A percentile compares a stretch with the other conserved stretches of the same genome.
These are phyloP conservation scores for Pediacus dermestoides DNA, from an alignment of 2,888 invertebrate species.

Conservation along the genomic window DNA sequence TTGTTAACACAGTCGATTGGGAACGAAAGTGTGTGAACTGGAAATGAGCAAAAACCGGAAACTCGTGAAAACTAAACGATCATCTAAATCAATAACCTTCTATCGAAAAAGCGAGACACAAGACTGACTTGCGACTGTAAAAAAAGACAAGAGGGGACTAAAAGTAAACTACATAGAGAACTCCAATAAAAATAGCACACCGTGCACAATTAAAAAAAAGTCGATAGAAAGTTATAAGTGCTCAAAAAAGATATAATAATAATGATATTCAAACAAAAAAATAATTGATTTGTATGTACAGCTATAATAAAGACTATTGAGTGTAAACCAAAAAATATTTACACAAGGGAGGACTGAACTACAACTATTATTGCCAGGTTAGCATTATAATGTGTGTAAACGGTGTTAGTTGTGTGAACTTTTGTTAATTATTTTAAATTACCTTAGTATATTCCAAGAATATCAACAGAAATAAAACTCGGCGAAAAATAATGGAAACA, in stretches of 20 bases:
- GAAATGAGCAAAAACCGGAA: no score
- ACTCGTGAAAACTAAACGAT: conserved; percentile 31
- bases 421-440: no score
- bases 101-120: conserved; percentile 42
- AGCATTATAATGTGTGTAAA: conserved; percentile 16
- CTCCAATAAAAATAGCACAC: conserved; percentile 30
- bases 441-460: no score
- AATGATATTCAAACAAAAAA: conserved; percentile 29
- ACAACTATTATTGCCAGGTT: conserved; percentile 26
- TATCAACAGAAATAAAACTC: no score
- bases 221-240: conserved; percentile 47
- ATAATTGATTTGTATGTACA: conserved; percentile 35
- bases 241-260: conserved; percentile 31
- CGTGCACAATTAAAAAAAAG: conserved; percentile 31
- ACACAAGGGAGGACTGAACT: conserved; percentile 36
- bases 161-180: conserved; percentile 35
- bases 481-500: no score
- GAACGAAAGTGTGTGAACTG: no score
- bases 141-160: conserved; percentile 32
- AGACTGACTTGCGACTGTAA: conserved; percentile 33
- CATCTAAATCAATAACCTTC: conserved; percentile 43
- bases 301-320: conserved; percentile 26
- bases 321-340: conserved; percentile 23
- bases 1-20: no score
- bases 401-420: conserved; percentile 29